Percentiles rank a stretch among this genome's conserved stretches.
phyloP scores from a whole-genome alignment of 2,113 vertebrate species.

The Halichoeres trimaculatus region DNA sequence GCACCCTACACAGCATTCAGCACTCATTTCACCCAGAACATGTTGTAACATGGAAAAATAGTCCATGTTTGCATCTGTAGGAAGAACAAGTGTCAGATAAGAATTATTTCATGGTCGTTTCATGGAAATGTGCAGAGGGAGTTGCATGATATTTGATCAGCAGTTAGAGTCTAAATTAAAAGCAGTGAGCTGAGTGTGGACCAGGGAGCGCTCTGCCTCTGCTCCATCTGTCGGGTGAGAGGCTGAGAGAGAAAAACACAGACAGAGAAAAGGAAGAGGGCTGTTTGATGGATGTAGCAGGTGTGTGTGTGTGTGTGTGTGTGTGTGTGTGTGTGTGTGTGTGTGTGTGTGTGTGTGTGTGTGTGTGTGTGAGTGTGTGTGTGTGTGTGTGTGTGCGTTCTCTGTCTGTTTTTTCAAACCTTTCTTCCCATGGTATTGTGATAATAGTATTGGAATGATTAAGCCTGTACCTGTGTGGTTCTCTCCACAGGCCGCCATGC shows the following conservation, averaged over 20 bases:
- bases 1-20: too few relatives aligned
- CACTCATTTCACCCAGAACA: too few relatives aligned
- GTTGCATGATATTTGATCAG: constrained; percentile 27
- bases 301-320: background rate
- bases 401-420: too few relatives aligned
- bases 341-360: too few relatives aligned
- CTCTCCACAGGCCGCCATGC: constrained; percentile 87
- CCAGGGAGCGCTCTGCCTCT: constrained; percentile 33
- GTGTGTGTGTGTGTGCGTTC: too few relatives aligned
- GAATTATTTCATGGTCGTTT: background rate
- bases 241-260: background rate
- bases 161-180: constrained; percentile 23
- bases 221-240: constrained; percentile 50
- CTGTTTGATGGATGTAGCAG: background rate
- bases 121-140: background rate
- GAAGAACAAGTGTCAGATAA: background rate
- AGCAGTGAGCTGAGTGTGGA: constrained; percentile 40
- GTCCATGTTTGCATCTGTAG: too few relatives aligned
- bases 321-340: too few relatives aligned
- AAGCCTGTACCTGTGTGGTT: constrained; percentile 11
- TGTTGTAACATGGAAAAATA: too few relatives aligned
- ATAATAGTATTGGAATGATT: too few relatives aligned
- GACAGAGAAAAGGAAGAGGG: background rate
- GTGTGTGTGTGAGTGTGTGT: too few relatives aligned
- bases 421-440: too few relatives aligned